Evolutionary conservation across 1,140 invertebrate genomes (phyloP).

Genomic region (Tachypleus tridentatus): DNA sequence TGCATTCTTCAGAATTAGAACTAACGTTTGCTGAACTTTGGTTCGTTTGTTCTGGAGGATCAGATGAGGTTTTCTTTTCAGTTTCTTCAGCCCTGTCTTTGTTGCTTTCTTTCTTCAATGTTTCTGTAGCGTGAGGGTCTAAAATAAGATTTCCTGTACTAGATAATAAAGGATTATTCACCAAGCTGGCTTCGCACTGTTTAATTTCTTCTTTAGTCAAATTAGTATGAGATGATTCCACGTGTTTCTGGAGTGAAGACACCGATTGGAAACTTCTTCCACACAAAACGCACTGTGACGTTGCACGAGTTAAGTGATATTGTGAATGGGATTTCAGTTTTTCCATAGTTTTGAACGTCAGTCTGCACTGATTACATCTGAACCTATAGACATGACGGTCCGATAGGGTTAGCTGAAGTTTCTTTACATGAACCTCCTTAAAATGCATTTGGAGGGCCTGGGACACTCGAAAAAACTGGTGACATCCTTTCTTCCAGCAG

Average conservation of each 20-base stretch:
- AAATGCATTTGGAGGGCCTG: conserved; percentile 69
- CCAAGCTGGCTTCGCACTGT: conserved; percentile 62
- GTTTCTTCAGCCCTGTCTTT: conserved; percentile 18
- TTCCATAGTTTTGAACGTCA: conserved; percentile 90
- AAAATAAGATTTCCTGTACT: conserved; percentile 38
- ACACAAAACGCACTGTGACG: conserved; percentile 85
- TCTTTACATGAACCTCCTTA: conserved; percentile 42
- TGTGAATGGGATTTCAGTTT: conserved; percentile 88
- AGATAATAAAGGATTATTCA: conserved; percentile 62
- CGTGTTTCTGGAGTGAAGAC: conserved; percentile 75
- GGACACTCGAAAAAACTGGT: conserved; percentile 64
- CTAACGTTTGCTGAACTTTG: conserved; percentile 6
- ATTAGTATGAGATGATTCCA: conserved; percentile 72
- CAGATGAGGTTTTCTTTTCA: conserved; percentile 9
- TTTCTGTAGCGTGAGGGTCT: conserved; percentile 27
- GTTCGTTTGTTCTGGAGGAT: conserved; percentile 9
- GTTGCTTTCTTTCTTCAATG: conserved; percentile 27
- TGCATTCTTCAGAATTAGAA: not conserved
- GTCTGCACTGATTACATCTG: conserved; percentile 83
- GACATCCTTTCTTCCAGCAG: conserved; percentile 83
- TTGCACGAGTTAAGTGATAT: conserved; percentile 86
- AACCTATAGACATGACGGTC: conserved; percentile 95
- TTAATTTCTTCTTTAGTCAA: conserved; percentile 65
- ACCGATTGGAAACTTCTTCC: conserved; percentile 82
- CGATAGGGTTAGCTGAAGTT: conserved; percentile 50